Evolutionary conservation across 2,113 vertebrate species (phyloP), one percentile per base, ranked within the genome.

Genomic region (Stictonetta naevosa): DNA sequence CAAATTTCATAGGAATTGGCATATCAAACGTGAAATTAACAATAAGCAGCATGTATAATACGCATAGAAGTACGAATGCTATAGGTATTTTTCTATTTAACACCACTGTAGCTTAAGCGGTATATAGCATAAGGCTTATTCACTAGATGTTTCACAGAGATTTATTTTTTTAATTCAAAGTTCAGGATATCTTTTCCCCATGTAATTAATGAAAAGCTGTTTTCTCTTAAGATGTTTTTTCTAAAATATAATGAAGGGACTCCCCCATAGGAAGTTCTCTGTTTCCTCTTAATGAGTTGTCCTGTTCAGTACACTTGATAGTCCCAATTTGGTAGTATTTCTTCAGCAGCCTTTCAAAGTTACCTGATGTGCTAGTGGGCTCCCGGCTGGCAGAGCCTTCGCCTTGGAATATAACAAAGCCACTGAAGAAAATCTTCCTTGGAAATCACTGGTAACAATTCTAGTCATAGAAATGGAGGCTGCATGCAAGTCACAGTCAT

Each of bases 211-310:
- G 33, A 83, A 48, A 69, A 69, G 15, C 13, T 88, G 10, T n/a
- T 73, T 34, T 90, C 8, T 93, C 13, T 46, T 83, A 14, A 80
- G 4, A 6, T 25, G 22, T 23, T 52, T 29, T 88, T 6, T 13
- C 26, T 52, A 55, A 69, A 2, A 3, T 28, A 22, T 10, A n/a
- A 52, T 31, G 34, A 78, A 77, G 25, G 29, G 18, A n/a, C 10
- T 59, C 2, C 9, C 5, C 4, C 1, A 1, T 21, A 48, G 19
- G 26, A 80, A 34, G 16, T 56, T 10, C 11, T 83, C 13, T 0
- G 0, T 79, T 82, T 95, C 33, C 10, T 76, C 26, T 7, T 69
- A n/a, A 26, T 44, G 25, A 3, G 31, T 93, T 88, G 28, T 68
- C 21, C n/a, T 84, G 0, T 50, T 59, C 3, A 20, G 25, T 50